Base-by-base conservation (phyloP, 2,797 vertebrate genomes). In the Acridotheres tristis region DNA sequence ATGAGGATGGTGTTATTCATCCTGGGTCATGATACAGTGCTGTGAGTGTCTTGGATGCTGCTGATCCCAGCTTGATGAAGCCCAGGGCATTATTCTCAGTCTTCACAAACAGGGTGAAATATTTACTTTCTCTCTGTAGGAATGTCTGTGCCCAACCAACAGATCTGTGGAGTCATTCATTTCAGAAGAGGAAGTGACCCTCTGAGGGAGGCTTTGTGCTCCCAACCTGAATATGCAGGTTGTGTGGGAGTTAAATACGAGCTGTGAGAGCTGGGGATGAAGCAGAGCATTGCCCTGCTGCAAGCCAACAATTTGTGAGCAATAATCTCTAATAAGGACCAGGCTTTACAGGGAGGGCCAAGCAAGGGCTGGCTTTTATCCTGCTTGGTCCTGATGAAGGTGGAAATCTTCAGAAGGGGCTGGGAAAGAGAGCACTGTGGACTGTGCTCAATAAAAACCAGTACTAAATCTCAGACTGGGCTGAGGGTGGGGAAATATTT, bases 211-310 rank as follows among this genome's bases (percentile, higher is more conserved):
- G 88, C 81, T 89, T 90, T 95, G 80, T 96, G 65, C 91, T 79
- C 59, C 26, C 10, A 14, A 86, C 87, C 67, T 90, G 81, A 96
- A 97, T 95, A 67, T 1, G 0, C 89, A 93, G 84, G 91, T 92
- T 95, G 67, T 93, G 85, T 95, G 69, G 85, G 40, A 95, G 77
- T 92, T 97, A 97, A 96, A 95, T 85, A 95, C 1, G 36, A 96
- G 85, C 83, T 77, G 36, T 86, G 89, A 92, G 92, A 90, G 38
- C 84, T 59, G 75, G 84, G 78, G 74, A 90, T 5, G 27, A 57
- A 86, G 88, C 68, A 96, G 47, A 55, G 42, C 23, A 11, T 58
- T 93, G 85, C 71, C 69, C 76, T 19, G 29, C 77, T 10, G 23
- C 74, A 81, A 96, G 80, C 69, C 91, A 96, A 86, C 74, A 53